phyloP scores from a whole-genome alignment of 2,797 vertebrate species.

The Loriculus beryllinus region DNA sequence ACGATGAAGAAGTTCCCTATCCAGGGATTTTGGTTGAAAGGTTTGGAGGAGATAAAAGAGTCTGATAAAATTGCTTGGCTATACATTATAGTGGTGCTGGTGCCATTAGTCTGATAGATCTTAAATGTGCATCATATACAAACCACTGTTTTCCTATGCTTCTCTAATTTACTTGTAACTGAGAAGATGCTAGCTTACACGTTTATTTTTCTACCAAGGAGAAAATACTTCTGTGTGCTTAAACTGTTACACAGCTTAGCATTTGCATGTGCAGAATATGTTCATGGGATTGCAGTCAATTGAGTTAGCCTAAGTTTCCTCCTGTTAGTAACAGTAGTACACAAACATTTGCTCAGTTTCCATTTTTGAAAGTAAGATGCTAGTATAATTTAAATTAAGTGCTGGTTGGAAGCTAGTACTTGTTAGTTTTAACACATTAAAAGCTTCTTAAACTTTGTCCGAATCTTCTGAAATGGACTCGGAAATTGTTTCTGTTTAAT shows the following conservation, averaged over 20 bases:
- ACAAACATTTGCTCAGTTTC: not conserved
- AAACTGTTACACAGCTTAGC: not conserved
- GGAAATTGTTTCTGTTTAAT: not conserved
- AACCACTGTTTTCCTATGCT: not conserved
- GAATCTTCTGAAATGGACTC: not conserved
- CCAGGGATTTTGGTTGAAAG: not conserved
- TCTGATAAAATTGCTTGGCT: not conserved
- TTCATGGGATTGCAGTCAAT: not conserved
- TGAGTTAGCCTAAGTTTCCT: not conserved
- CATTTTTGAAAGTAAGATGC: not conserved
- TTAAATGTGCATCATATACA: not conserved
- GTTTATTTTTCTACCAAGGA: not conserved
- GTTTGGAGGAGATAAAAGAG: not conserved
- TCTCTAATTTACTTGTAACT: not conserved
- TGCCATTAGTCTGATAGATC: not conserved
- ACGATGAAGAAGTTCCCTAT: not conserved
- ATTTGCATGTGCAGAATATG: not conserved
- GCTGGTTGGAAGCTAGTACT: not conserved
- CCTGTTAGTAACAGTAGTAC: not conserved
- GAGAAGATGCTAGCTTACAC: not conserved
- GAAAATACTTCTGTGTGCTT: not conserved
- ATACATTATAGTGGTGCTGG: accelerated
- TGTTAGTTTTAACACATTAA: not conserved
- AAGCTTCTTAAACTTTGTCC: not conserved
- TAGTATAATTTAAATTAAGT: not conserved